Base-by-base conservation (phyloP, 1,140 invertebrate species). In the Halotydeus destructor region DNA sequence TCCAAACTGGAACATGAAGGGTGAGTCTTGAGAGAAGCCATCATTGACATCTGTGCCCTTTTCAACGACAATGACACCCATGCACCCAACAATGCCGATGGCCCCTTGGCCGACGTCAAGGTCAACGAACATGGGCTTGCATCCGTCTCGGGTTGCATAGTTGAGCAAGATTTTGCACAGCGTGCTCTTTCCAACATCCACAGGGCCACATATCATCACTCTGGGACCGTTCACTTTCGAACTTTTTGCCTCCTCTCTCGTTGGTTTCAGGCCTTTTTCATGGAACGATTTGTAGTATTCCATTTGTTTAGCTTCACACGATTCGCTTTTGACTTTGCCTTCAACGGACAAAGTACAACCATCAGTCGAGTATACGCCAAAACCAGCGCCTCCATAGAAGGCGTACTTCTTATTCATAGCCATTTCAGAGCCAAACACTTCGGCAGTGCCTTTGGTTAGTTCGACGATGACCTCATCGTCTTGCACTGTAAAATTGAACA, bases 281-380 rank as follows among this genome's bases (percentile, higher is more conserved):
- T n/a, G n/a, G 27, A 81, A 79, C 61, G 98, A 98, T 1, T 91
- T 64, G 58, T 98, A 96, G 42, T 86, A 70, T 5, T 79, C 70
- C 88, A 94, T 93, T 4, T 86, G 88, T n/a, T n/a, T n/a, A 0
- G 88, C 94, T 60, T 93, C 88, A 60, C 85, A 89, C 0, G 86
- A 79, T 0, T 88, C 71, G 58, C 94, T 94, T 50, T 78, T 81
- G 2, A 88, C 80, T 58, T 77, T 78, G 1, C 86, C 88, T 18
- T 43, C 12, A 12, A n/a, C 8, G 23, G 52, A 63, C 11, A 88
- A 57, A 0, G 71, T 73, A 56, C 86, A 94, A 2, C 86, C 85
- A 57, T 94, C 83, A 73, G 80, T 98, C 5, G 89, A 89, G 54
- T 82, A 98, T 1, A 97, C 75, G 0, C 91, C 89, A 12, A 93